Base-by-base conservation (phyloP, 1,140 invertebrate genomes). In the Brachystomella parvula region DNA sequence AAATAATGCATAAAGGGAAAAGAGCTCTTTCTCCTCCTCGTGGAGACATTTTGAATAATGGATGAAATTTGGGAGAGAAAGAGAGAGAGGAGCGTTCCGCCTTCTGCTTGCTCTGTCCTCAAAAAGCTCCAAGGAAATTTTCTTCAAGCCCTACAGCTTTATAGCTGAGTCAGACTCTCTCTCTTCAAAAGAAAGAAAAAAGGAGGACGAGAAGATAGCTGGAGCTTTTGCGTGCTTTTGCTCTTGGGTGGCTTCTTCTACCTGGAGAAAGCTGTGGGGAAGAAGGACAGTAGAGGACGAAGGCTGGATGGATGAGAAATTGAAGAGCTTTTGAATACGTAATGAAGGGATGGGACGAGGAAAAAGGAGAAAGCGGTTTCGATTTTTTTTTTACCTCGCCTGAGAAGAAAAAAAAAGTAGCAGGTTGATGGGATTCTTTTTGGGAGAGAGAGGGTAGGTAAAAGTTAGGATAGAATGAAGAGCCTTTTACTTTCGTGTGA, bases 311-410 rank as follows among this genome's bases (percentile, higher is more conserved):
- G 49, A 53, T 53, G 49, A 53, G 49, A 53, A 53, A 53, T 53
- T 53, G 49, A 53, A 53, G 49, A 53, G 49, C 24, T 53, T 53
- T 24, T 53, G 49, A 53, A 53, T 53, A 53, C 49, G 49, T 53
- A 53, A 53, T 53, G 49, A 53, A 53, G 49, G 49, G 39, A 44
- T 44, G 39, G 39, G 39, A 44, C 39, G 39, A 44, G n/a, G 39
- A n/a, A n/a, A 44, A 44, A 44, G n/a, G 9, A 9, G 39, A 44
- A 44, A n/a, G n/a, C n/a, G n/a, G n/a, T n/a, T n/a, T n/a, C 39
- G 39, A 44, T 44, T 44, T 44, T 44, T 44, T 44, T 44, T 44
- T n/a, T 44, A n/a, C n/a, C 9, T 44, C n/a, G 39, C 39, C n/a
- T 9, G 39, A 44, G 39, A n/a, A 12, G 9, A n/a, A n/a, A n/a